Percentiles rank a stretch among this genome's conserved stretches.
Conservation (phyloP, 1,140 invertebrate genomes). For the Hirudo medicinalis region DNA sequence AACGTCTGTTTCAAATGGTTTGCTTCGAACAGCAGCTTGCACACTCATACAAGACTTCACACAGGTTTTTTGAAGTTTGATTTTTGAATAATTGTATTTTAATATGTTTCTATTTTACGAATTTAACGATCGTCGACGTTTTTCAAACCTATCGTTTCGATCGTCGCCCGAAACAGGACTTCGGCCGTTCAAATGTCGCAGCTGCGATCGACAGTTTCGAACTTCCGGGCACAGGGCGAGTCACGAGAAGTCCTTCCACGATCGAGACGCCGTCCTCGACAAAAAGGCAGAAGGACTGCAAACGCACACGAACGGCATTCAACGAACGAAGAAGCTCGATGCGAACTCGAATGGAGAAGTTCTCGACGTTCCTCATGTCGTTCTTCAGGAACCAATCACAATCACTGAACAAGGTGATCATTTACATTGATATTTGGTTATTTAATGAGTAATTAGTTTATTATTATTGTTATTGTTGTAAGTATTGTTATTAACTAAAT, state of each 20-base stretch:
- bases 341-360: not conserved
- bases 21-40: conserved; percentile 46
- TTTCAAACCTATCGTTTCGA: not conserved
- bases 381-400: conserved; percentile 49
- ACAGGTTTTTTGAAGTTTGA: conserved; percentile 30
- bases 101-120: not conserved
- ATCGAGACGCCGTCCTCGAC: not conserved
- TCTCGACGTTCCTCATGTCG: conserved; percentile 37
- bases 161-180: conserved; percentile 30
- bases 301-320: not conserved
- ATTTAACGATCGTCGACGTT: not conserved
- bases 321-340: not conserved
- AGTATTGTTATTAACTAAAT: too few relatives aligned
- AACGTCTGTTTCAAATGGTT: conserved; percentile 49
- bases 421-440: too few relatives aligned
- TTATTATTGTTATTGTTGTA: too few relatives aligned
- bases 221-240: conserved; percentile 56
- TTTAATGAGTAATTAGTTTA: too few relatives aligned
- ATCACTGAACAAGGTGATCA: conserved; percentile 41
- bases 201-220: conserved; percentile 42
- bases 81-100: too few relatives aligned
- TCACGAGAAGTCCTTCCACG: conserved; percentile 47
- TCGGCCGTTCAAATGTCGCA: conserved; percentile 41
- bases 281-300: conserved; percentile 4
- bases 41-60: conserved; percentile 43